phyloP scores from a whole-genome alignment of 2,113 vertebrate genomes.

The Paramormyrops kingsleyae region DNA sequence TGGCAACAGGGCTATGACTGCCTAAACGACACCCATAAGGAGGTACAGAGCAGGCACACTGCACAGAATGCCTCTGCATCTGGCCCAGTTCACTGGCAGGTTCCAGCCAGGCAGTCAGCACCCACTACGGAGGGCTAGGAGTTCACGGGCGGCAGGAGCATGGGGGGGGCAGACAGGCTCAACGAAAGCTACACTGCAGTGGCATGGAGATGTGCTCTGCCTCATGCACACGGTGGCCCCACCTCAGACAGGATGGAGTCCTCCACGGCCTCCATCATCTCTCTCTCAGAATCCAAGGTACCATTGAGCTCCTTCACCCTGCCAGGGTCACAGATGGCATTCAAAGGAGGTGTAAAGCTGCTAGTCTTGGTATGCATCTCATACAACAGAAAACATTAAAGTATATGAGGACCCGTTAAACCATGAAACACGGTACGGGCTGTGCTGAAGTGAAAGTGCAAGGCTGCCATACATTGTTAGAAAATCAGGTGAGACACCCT shows the following conservation, averaged over 20 bases:
- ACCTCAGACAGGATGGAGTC: constrained; percentile 47
- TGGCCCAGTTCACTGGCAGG: background rate
- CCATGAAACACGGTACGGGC: background rate
- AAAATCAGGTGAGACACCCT: background rate
- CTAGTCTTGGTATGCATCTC: background rate
- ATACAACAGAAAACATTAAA: background rate
- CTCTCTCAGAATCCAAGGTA: background rate
- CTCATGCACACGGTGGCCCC: background rate
- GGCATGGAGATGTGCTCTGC: background rate
- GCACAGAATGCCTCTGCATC: background rate
- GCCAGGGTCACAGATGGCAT: background rate
- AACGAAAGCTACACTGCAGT: background rate
- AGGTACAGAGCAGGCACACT: background rate
- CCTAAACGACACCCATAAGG: background rate
- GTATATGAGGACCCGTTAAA: background rate
- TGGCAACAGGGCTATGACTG: background rate
- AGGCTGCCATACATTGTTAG: background rate
- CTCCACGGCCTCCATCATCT: constrained; percentile 9
- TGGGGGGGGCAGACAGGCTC: background rate
- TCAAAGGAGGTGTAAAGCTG: background rate
- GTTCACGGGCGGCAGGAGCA: background rate
- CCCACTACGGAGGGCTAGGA: background rate
- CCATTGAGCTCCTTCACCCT: constrained; percentile 65
- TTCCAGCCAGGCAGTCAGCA: background rate
- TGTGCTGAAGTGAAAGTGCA: background rate